Evolutionary conservation across 2,888 invertebrate genomes (phyloP).

Genomic region (Caenorhabditis becei): DNA sequence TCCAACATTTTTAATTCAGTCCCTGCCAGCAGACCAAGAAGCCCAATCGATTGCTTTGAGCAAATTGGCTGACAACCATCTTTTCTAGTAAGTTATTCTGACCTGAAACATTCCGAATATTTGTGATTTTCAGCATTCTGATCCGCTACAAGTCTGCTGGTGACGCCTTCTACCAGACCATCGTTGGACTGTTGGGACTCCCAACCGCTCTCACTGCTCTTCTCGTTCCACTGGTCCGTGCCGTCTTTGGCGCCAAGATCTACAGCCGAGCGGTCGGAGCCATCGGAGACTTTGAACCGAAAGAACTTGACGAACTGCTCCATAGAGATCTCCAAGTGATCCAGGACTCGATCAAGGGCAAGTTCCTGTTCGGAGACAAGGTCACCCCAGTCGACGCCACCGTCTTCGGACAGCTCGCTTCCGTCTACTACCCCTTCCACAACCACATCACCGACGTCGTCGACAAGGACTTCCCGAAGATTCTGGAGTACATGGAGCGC

Average conservation of each 20-base stretch:
- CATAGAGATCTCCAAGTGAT: slow-evolving; percentile 39
- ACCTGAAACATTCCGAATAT: not conserved
- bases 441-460: slow-evolving; percentile 30
- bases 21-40: slow-evolving; percentile 43
- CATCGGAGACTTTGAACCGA: slow-evolving; percentile 51
- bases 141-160: slow-evolving; percentile 39
- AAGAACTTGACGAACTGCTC: slow-evolving; percentile 41
- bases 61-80: slow-evolving; percentile 58
- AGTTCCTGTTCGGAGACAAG: slow-evolving; percentile 95
- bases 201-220: slow-evolving; percentile 23
- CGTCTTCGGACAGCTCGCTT: slow-evolving; percentile 77
- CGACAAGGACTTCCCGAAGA: slow-evolving; percentile 47
- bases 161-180: slow-evolving; percentile 35
- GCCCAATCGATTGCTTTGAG: slow-evolving; percentile 54
- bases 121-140: slow-evolving; percentile 30
- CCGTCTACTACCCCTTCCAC: slow-evolving; percentile 67
- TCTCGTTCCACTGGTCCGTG: slow-evolving; percentile 35
- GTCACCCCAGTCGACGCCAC: slow-evolving; percentile 87
- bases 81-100: slow-evolving; percentile 40
- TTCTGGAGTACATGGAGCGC: slow-evolving; percentile 46
- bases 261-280: slow-evolving; percentile 25
- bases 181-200: slow-evolving; percentile 28
- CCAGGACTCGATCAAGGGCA: slow-evolving; percentile 83
- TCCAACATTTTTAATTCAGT: slow-evolving; percentile 5
- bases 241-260: slow-evolving; percentile 40